Conservation (phyloP, 2,113 vertebrate species). For the Montifringilla adamsi region DNA sequence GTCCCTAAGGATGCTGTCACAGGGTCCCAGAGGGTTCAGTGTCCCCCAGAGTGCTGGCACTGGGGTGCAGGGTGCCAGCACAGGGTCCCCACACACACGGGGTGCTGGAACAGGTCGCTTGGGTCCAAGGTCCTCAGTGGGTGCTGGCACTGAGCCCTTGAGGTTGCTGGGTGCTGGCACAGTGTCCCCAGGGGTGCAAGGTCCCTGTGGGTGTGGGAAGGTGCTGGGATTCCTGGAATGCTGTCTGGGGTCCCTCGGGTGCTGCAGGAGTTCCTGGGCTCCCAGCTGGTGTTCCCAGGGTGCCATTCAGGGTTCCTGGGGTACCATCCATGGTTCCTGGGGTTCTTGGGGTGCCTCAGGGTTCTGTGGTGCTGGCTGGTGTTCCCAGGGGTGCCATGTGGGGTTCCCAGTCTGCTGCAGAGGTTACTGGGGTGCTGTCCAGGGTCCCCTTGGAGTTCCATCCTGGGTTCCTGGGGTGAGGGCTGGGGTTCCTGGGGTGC, state of each 20-base stretch:
- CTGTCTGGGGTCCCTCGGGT: not conserved
- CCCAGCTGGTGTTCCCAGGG: not conserved
- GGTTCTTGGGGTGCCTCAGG: not conserved
- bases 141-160: not conserved
- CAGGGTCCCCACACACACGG: not conserved
- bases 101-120: not conserved
- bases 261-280: not conserved
- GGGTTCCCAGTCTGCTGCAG: not conserved
- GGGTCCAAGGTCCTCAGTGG: not conserved
- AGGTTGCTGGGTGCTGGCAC: not conserved
- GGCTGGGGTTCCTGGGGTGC: not conserved
- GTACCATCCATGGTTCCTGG: not conserved
- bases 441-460: too few species aligned
- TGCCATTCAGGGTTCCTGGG: not conserved
- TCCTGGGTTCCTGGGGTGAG: not conserved
- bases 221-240: not conserved
- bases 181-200: not conserved
- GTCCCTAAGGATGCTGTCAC: not conserved
- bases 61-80: not conserved
- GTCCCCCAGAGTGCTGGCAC: not conserved
- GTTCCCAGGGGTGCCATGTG: not conserved
- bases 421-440: not conserved
- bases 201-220: not conserved
- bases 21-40: accelerated
- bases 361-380: not conserved